Evolutionary conservation across 2,888 invertebrate species (phyloP).

Genomic region (Ceraclea dissimilis): DNA sequence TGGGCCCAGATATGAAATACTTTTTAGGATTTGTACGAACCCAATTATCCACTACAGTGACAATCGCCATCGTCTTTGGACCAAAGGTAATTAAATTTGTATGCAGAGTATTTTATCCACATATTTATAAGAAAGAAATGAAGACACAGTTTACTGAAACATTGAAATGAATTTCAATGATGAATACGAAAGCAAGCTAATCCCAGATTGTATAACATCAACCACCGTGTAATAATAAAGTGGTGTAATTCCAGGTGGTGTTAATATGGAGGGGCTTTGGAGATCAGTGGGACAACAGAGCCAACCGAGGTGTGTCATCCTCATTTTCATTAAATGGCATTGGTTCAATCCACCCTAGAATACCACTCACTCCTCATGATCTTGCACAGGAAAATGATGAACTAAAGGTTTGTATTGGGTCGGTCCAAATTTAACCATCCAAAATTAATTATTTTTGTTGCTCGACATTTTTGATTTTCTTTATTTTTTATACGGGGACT

Average conservation of each 20-base stretch:
- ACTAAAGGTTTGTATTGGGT: conserved; percentile 61
- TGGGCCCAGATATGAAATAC: conserved; percentile 89
- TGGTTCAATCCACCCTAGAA: conserved; percentile 52
- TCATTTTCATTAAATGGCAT: conserved; percentile 82
- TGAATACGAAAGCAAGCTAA: no score
- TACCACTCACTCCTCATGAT: conserved; percentile 75
- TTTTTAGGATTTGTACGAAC: conserved; percentile 86
- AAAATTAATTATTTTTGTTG: no score
- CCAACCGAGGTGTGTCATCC: conserved; percentile 76
- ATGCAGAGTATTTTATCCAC: neutral
- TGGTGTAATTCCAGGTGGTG: no score
- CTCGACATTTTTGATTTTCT: no score
- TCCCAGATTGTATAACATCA: no score
- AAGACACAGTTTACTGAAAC: no score
- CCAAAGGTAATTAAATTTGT: conserved; percentile 58
- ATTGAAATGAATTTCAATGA: no score
- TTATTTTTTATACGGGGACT: no score
- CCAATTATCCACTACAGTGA: conserved; percentile 85
- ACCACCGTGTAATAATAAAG: no score
- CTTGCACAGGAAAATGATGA: conserved; percentile 87
- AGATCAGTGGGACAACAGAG: conserved; percentile 83
- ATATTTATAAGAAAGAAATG: neutral
- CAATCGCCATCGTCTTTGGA: conserved; percentile 74
- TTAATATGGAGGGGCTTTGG: conserved; percentile 79
- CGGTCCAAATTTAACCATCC: no score